These are phyloP conservation scores for Apostichopus leukothele DNA, from an alignment of 53 echinoderm and acorn worm species.

Conservation along the genomic window DNA sequence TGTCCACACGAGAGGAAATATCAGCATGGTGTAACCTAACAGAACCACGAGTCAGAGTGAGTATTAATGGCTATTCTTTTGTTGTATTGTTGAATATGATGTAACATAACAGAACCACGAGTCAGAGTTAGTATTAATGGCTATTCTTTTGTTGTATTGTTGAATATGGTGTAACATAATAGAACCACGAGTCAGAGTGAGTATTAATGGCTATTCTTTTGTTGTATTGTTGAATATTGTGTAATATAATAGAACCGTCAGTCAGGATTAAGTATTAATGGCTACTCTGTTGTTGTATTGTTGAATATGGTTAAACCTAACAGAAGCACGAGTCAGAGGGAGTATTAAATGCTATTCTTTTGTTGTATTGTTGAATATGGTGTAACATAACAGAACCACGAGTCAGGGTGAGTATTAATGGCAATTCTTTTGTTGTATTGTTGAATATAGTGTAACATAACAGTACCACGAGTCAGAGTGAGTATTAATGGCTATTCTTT, in stretches of 20 bases:
- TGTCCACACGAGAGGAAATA: constrained; percentile 91
- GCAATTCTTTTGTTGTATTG: not conserved
- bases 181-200: not conserved
- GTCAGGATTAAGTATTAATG: constrained; percentile 47
- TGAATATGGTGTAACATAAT: not conserved
- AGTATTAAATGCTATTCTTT: not conserved
- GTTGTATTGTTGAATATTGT: constrained; percentile 10
- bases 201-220: not conserved
- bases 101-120: not conserved
- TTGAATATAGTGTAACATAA: not conserved
- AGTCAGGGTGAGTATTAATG: not conserved
- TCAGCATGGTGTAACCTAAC: constrained; percentile 96
- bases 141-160: not conserved
- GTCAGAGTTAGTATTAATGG: not conserved
- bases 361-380: not conserved
- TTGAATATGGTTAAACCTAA: not conserved
- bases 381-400: not conserved
- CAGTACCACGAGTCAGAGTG: not conserved
- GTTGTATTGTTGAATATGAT: not conserved
- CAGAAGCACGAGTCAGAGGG: not conserved
- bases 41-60: constrained; percentile 90
- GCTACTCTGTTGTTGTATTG: not conserved
- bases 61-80: constrained; percentile 23
- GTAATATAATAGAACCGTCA: too few species aligned
- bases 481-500: not conserved